phyloP scores from a whole-genome alignment of 2,113 vertebrate species.

The Pseudopodoces humilis region DNA sequence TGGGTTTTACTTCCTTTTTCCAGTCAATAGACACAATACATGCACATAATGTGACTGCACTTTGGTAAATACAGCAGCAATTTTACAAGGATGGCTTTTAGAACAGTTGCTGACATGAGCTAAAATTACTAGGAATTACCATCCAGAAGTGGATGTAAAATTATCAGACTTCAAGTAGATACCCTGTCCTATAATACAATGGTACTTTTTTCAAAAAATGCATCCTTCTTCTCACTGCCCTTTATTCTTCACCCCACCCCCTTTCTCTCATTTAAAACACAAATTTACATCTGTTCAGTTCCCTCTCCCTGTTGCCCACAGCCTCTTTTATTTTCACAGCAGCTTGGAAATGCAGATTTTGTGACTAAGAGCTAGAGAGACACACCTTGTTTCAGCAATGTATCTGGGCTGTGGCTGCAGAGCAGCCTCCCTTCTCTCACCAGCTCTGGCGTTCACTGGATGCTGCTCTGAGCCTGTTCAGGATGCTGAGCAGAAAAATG shows the following conservation, averaged over 20 bases:
- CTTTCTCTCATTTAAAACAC: conserved; percentile 25
- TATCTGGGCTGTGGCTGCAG: not conserved
- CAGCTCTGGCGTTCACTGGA: not conserved
- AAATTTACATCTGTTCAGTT: not conserved
- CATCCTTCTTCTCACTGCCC: not conserved
- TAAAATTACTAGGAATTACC: not conserved
- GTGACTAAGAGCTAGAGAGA: not conserved
- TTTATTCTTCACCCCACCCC: not conserved
- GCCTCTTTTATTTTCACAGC: not conserved
- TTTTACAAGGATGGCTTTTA: not conserved
- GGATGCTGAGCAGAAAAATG: not conserved
- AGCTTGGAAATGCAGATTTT: not conserved
- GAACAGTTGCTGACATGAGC: not conserved
- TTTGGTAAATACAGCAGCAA: not conserved
- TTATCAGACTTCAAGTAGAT: not conserved
- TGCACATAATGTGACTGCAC: not conserved
- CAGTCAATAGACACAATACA: not conserved
- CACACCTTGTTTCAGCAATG: not conserved
- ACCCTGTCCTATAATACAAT: not conserved
- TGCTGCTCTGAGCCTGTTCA: not conserved
- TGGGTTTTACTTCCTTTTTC: not conserved
- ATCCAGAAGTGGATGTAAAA: not conserved
- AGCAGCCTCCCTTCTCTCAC: not conserved
- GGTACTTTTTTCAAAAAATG: not conserved
- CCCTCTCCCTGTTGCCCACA: not conserved